A percentile compares a stretch with the other conserved stretches of the same genome.
These are phyloP conservation scores for Xiphydria camelus DNA, from an alignment of 2,888 invertebrate species.

Conservation along the genomic window DNA sequence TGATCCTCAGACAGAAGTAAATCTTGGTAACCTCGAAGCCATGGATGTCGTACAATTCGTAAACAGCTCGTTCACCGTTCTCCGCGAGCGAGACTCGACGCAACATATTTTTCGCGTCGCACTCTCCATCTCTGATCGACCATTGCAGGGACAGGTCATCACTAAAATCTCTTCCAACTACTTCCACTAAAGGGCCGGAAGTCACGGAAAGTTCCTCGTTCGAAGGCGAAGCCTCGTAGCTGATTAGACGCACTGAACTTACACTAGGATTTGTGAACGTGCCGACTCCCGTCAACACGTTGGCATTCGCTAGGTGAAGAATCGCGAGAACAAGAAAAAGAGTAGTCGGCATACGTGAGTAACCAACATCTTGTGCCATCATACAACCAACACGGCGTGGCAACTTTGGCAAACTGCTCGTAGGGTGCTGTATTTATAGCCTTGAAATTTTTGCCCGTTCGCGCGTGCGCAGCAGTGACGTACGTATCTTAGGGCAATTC, in stretches of 20 bases:
- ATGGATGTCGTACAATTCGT: slow-evolving; percentile 29
- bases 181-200: slow-evolving; percentile 26
- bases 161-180: slow-evolving; percentile 34
- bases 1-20: slow-evolving; percentile 44
- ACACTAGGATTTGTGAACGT: slow-evolving; percentile 19
- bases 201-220: background rate
- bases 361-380: slow-evolving; percentile 54
- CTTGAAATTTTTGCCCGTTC: background rate
- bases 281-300: slow-evolving; percentile 25
- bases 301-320: slow-evolving; percentile 35
- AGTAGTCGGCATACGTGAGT: slow-evolving; percentile 43
- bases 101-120: slow-evolving; percentile 26
- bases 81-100: slow-evolving; percentile 24
- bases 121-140: slow-evolving; percentile 32
- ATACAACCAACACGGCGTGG: slow-evolving; percentile 48
- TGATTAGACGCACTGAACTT: slow-evolving; percentile 27
- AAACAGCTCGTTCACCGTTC: slow-evolving; percentile 31
- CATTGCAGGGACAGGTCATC: slow-evolving; percentile 32
- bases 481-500: too few species aligned
- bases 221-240: background rate
- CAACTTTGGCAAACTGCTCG: slow-evolving; percentile 31
- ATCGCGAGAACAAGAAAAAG: slow-evolving; percentile 41
- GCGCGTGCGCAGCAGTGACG: slow-evolving; percentile 4
- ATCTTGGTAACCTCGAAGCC: slow-evolving; percentile 39
- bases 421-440: slow-evolving; percentile 23